Base-by-base conservation (phyloP, 2,888 invertebrate species). In the Acrobasis suavella region DNA sequence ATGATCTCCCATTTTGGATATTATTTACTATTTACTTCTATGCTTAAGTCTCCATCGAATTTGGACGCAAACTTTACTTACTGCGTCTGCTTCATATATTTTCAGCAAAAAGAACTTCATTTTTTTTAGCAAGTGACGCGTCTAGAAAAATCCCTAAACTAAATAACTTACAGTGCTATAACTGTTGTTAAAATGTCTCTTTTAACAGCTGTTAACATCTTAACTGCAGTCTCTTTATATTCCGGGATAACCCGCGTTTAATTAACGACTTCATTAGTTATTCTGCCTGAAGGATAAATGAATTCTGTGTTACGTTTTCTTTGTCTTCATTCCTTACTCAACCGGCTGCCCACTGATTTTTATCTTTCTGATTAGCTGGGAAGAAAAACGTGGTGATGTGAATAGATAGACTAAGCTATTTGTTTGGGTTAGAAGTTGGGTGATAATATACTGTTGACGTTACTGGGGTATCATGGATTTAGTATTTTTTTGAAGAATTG, bases 171-270 rank as follows among this genome's bases (percentile, higher is more conserved):
- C 65, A 55, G 63, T 66, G 65, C 32, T 32, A 63, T 68, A 66
- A 64, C 64, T 64, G 66, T 70, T 73, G 70, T 77, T 82, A 81
- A 78, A 82, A 79, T 80, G 76, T 76, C 73, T 68, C 59, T 67
- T 72, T 80, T 82, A 72, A 83, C 79, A 74, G 74, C 77, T 72
- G 63, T 70, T 80, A 76, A 78, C 75, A 72, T 75, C 72, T 84
- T 85, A 81, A 85, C 83, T 81, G 73, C 77, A 76, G 72, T 74
- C 75, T 76, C 76, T 78, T 81, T 77, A 78, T 78, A 79, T 77
- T 77, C 75, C 68, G 67, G 80, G 80, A 85, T 82, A 75, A 77
- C 75, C 72, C 66, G 67, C 68, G 77, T 72, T 83, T 83, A 83
- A 83, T 85, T 82, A 81, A 76, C 76, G 72, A 77, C 72, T 79